These are phyloP conservation scores for Drosophila serrata DNA, from an alignment of 1,140 invertebrate species.

Conservation along the genomic window DNA sequence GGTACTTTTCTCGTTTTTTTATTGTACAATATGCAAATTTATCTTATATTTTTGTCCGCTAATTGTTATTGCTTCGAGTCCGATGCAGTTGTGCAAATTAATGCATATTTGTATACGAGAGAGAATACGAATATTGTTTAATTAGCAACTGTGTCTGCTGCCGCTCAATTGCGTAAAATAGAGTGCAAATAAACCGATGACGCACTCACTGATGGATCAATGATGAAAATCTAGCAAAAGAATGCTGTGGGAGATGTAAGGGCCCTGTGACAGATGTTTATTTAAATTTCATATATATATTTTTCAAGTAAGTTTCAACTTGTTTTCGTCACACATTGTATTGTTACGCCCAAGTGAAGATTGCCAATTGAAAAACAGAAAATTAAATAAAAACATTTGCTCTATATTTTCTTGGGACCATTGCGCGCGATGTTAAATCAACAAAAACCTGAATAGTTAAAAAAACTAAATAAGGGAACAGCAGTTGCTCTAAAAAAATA, in stretches of 20 bases:
- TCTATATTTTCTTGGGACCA: constrained; percentile 6
- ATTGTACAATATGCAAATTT: neutral
- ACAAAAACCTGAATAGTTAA: neutral
- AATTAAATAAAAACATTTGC: constrained; percentile 2
- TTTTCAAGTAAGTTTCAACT: constrained; percentile 3
- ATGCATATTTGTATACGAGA: constrained; percentile 17
- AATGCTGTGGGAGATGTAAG: neutral
- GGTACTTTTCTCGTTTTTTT: neutral
- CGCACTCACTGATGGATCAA: constrained; percentile 30
- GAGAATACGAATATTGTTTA: constrained; percentile 40
- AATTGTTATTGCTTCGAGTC: constrained; percentile 24
- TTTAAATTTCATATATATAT: neutral
- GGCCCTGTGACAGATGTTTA: constrained; percentile 20
- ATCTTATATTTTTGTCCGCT: constrained; percentile 10
- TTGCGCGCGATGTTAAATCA: constrained; percentile 10
- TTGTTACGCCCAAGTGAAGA: constrained; percentile 1
- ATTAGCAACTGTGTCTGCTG: constrained; percentile 27
- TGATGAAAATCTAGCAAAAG: constrained; percentile 3
- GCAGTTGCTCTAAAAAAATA: constrained; percentile 3
- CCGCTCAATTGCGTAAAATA: constrained; percentile 53
- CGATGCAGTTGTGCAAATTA: constrained; percentile 52
- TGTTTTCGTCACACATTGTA: constrained; percentile 7
- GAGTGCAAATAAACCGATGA: constrained; percentile 53
- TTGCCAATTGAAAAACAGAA: constrained; percentile 16
- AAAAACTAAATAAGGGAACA: neutral